Percentiles rank a stretch among this genome's conserved stretches.
Conservation (phyloP, 2,113 vertebrate genomes). For the Triplophysa rosa region DNA sequence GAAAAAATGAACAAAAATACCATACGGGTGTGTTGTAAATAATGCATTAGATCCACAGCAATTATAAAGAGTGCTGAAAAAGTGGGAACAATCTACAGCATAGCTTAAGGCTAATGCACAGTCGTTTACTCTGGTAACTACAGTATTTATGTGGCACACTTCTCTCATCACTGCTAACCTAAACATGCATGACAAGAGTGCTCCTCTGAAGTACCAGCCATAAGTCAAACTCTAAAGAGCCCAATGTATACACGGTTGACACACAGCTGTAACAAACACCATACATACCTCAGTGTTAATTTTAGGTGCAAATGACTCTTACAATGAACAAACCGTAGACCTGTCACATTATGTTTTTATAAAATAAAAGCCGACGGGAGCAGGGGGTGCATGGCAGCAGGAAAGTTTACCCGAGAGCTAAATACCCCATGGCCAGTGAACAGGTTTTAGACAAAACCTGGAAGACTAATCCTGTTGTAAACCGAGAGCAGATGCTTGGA, state of each 20-base stretch:
- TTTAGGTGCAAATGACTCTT: background rate
- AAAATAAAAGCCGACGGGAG: background rate
- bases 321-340: background rate
- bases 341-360: background rate
- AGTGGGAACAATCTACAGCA: background rate
- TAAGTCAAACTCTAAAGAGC: background rate
- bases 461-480: conserved; percentile 9
- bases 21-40: background rate
- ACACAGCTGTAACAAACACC: background rate
- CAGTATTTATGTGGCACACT: background rate
- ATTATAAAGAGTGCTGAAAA: background rate
- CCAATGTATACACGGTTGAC: conserved; percentile 2
- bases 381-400: background rate
- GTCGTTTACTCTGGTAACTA: background rate
- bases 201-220: background rate
- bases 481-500: background rate
- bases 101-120: background rate
- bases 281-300: background rate
- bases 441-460: background rate
- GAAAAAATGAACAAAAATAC: background rate
- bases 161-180: background rate
- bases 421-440: background rate
- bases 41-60: background rate
- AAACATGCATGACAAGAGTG: background rate
- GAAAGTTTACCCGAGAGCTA: background rate